Conservation (phyloP, 2,113 vertebrate species). For the Damaliscus lunatus region DNA sequence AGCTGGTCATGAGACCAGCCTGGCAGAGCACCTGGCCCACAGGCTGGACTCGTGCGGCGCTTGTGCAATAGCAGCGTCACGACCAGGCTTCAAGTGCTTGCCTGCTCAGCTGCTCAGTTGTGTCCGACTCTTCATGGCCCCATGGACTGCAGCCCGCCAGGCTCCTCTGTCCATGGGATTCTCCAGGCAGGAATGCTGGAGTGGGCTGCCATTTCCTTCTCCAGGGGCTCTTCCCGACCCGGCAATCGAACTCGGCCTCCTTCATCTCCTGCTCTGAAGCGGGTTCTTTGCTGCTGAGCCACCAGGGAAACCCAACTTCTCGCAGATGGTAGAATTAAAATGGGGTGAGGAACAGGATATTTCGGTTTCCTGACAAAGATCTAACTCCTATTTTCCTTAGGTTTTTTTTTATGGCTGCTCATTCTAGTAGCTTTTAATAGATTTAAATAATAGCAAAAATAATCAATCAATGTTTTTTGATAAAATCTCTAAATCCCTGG, state of each 20-base stretch:
- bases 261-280: background rate
- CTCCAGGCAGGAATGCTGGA: background rate
- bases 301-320: background rate
- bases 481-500: background rate
- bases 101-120: background rate
- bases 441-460: background rate
- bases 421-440: background rate
- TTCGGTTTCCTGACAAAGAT: background rate
- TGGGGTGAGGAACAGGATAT: background rate
- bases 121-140: fast-evolving
- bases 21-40: fast-evolving
- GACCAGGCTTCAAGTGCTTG: background rate
- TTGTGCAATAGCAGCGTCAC: too few species aligned
- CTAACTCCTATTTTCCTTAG: background rate
- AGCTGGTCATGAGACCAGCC: background rate
- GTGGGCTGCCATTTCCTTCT: background rate
- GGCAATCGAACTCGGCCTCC: fast-evolving
- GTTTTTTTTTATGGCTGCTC: background rate
- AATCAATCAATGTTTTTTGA: background rate
- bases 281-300: background rate
- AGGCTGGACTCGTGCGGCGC: fast-evolving
- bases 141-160: background rate
- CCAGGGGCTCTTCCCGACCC: background rate
- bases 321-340: background rate
- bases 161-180: background rate